phyloP scores from a whole-genome alignment of 2,113 vertebrate genomes.

The Speoplatyrhinus poulsoni region DNA sequence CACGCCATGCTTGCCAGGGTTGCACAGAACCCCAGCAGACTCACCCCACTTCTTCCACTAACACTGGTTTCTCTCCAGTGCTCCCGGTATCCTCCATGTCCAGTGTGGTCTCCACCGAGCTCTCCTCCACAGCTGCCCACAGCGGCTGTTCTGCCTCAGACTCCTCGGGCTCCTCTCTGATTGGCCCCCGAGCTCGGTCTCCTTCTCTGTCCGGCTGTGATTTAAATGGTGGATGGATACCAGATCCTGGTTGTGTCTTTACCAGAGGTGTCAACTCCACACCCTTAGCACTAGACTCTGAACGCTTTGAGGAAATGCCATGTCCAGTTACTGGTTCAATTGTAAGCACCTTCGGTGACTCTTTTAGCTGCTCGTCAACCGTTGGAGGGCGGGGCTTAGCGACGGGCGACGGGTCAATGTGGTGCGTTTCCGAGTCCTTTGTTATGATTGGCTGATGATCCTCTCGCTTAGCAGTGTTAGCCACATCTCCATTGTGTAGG shows the following conservation, averaged over 20 bases:
- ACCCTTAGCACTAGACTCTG: background rate
- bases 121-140: constrained; percentile 67
- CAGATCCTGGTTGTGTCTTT: constrained; percentile 43
- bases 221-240: constrained; percentile 23
- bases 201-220: constrained; percentile 29
- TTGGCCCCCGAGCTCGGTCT: constrained; percentile 23
- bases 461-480: background rate
- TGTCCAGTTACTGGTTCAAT: constrained; percentile 21
- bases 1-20: constrained; percentile 23
- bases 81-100: constrained; percentile 35
- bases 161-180: constrained; percentile 33
- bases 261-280: constrained; percentile 23
- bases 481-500: constrained; percentile 37
- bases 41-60: constrained; percentile 57
- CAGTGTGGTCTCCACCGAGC: constrained; percentile 25
- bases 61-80: constrained; percentile 16
- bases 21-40: constrained; percentile 38
- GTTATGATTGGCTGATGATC: constrained; percentile 16
- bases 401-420: background rate
- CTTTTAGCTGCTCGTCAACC: constrained; percentile 42
- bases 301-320: constrained; percentile 5
- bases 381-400: constrained; percentile 28
- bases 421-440: constrained; percentile 23
- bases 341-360: constrained; percentile 32
- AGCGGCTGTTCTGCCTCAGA: constrained; percentile 54